Percentiles rank a stretch among this genome's conserved stretches.
phyloP scores from a whole-genome alignment of 2,113 vertebrate species.

The Macquaria ambigua region DNA sequence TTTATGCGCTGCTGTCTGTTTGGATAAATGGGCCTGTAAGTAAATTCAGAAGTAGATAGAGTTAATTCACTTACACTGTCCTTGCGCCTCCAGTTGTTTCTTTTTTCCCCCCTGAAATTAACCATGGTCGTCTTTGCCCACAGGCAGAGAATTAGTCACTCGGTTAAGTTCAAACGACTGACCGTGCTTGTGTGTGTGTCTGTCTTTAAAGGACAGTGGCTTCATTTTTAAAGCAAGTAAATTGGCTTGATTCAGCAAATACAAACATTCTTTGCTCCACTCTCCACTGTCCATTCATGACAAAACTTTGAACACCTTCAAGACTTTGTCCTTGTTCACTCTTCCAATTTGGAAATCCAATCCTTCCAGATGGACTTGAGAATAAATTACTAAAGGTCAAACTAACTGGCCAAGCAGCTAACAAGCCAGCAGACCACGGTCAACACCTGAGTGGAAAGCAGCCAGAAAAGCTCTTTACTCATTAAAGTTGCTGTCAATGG shows the following conservation, averaged over 20 bases:
- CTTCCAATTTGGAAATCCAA: constrained; percentile 68
- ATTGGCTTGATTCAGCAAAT: not conserved
- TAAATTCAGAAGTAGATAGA: not conserved
- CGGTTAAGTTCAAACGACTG: constrained; percentile 4
- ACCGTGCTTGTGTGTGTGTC: not conserved
- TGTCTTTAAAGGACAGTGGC: constrained; percentile 10
- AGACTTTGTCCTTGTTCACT: constrained; percentile 58
- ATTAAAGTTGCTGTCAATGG: constrained; percentile 79
- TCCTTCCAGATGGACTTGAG: constrained; percentile 62
- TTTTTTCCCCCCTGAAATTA: constrained; percentile 1
- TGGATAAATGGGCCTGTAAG: constrained; percentile 13
- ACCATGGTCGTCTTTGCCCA: not conserved
- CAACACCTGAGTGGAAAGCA: constrained; percentile 75
- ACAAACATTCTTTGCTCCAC: not conserved
- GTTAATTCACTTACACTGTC: constrained; percentile 14
- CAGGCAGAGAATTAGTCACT: constrained; percentile 13
- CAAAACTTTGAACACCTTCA: constrained; percentile 11
- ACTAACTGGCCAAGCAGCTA: constrained; percentile 54
- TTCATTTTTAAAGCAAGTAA: not conserved
- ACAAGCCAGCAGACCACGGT: constrained; percentile 66
- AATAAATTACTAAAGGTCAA: constrained; percentile 69
- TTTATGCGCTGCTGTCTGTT: constrained; percentile 35
- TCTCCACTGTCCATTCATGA: not conserved
- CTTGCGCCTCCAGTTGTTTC: not conserved
- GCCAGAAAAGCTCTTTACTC: constrained; percentile 84